Base-by-base conservation (phyloP, 2,797 vertebrate species). In the Crocidura indochinensis region DNA sequence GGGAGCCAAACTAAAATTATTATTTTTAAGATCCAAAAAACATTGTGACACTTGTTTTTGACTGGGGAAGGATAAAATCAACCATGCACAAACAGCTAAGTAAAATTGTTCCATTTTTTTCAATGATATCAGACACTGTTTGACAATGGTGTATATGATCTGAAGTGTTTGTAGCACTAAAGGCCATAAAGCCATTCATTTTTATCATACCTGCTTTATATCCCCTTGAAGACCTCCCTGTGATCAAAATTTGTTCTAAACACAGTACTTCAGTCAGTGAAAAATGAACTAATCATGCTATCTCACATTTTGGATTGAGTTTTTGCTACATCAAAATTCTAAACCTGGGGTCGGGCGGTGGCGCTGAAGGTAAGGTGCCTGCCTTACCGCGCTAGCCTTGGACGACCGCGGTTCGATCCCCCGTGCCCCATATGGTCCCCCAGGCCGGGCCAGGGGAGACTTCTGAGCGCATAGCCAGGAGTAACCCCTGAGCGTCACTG, bases 181-280 rank as follows among this genome's bases (percentile, higher is more conserved):
- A 47, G 29, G 88, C 83, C 81, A 89, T 11, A 31, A 74, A 84
- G 86, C 15, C 19, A 26, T 56, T 87, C 90, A 6, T 83, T 84
- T 88, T 29, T 47, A 56, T 80, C 6, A 87, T 8, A 65, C 91
- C 9, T 47, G 31, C 65, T 86, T 93, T 91, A 90, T 92, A 56
- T 87, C 92, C 24, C 29, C 7, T 68, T 84, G 78, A 89, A 6
- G 65, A 56, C 20, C 77, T 24, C 56, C 12, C n/a, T 71, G 10
- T 29, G 49, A 96, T 22, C 80, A 88, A 94, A 87, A 6, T 49
- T 69, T 51, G 8, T 9, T 2, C 47, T 94, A 20, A 65, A 12
- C 44, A 74, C 1, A 90, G 51, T 27, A 87, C 86, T 95, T 85
- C 53, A n/a, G 6, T 82, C 5, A n/a, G 3, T n/a, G 3, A 90